These are phyloP conservation scores for Hyla sarda DNA, from an alignment of 2,113 vertebrate species.

Conservation along the genomic window DNA sequence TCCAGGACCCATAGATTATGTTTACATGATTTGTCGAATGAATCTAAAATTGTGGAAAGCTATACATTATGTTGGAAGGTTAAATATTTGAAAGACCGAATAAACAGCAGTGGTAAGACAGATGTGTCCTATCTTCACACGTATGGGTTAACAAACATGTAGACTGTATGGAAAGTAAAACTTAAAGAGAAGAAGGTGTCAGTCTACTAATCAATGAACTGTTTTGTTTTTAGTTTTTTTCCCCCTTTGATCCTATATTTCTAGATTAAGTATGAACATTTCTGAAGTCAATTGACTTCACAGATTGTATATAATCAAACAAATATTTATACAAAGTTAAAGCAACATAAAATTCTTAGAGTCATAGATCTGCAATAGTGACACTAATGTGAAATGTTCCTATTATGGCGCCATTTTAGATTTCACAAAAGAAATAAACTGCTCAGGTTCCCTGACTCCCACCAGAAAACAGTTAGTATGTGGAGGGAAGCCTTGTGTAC, in stretches of 20 bases:
- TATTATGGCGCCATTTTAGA: no score
- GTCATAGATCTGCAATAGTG: no score
- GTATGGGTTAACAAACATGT: not conserved
- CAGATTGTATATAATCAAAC: not conserved
- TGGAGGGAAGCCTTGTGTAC: no score
- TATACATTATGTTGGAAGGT: not conserved
- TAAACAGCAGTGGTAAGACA: not conserved
- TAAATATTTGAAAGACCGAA: not conserved
- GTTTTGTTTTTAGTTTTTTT: not conserved
- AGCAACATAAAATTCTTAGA: no score
- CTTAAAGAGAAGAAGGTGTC: not conserved
- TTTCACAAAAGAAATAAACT: no score
- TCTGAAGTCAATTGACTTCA: not conserved
- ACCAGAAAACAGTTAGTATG: no score
- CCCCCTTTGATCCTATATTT: not conserved
- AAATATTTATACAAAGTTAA: not conserved
- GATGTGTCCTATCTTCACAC: not conserved
- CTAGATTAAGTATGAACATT: not conserved
- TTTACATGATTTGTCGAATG: not conserved
- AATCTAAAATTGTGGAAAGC: conserved; percentile 4
- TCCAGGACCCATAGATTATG: not conserved
- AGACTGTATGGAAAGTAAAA: conserved; percentile 2
- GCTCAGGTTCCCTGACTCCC: no score
- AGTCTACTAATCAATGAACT: not conserved
- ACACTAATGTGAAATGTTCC: no score